A percentile compares a stretch with the other conserved stretches of the same genome.
Conservation (phyloP, 2,113 vertebrate genomes). For the Cavia porcellus region DNA sequence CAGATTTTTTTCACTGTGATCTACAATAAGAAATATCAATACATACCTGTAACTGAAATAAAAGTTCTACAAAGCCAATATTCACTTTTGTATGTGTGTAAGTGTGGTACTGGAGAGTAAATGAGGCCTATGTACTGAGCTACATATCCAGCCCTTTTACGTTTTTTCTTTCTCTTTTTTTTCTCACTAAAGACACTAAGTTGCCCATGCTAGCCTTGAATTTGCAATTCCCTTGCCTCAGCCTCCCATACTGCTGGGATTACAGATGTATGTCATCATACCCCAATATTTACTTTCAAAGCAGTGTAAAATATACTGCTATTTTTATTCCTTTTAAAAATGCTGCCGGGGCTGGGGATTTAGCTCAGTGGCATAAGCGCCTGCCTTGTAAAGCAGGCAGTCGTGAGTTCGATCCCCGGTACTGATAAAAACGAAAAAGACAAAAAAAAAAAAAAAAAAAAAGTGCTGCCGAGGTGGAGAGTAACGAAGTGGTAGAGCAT, state of each 20-base stretch:
- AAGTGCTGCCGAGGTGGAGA: no score
- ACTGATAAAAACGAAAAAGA: no score
- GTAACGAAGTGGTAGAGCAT: not conserved
- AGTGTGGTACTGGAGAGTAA: not conserved
- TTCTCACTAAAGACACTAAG: not conserved
- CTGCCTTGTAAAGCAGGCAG: no score
- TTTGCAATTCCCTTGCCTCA: not conserved
- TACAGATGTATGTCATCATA: not conserved
- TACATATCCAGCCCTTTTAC: not conserved
- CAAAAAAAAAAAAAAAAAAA: no score
- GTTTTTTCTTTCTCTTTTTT: not conserved
- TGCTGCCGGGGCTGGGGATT: not conserved
- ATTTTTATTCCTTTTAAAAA: conserved; percentile 17
- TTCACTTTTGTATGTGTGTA: not conserved
- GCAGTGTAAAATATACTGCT: not conserved
- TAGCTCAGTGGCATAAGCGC: no score
- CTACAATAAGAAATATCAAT: conserved; percentile 34
- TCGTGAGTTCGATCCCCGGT: no score
- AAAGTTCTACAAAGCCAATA: not conserved
- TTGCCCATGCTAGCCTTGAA: not conserved
- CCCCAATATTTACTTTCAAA: not conserved
- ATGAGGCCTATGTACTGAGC: not conserved
- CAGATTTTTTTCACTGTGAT: conserved; percentile 39
- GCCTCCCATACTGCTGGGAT: not conserved
- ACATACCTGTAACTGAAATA: not conserved